Base-by-base conservation (phyloP, 2,797 vertebrate genomes). In the Discoglossus pictus region DNA sequence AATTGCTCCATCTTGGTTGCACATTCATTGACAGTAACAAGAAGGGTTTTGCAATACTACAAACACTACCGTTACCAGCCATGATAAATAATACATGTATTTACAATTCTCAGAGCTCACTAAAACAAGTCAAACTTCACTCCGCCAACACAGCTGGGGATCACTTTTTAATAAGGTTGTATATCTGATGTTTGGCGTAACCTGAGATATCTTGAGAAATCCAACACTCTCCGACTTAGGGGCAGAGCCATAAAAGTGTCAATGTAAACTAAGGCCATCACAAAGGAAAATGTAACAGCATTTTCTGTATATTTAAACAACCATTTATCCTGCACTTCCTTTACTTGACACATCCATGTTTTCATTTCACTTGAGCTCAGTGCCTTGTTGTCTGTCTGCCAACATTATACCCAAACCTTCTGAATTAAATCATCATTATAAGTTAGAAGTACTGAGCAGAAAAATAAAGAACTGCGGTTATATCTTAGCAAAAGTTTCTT, bases 151-250 rank as follows among this genome's bases (percentile, higher is more conserved):
- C 9, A 69, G 27, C 1, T 48, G 40, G 17, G 50, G 35, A 1
- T 76, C 25, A 68, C 42, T 59, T 17, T 60, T 36, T 53, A 69
- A 48, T 9, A 11, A 44, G 23, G 65, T 72, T 24, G 8, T 12
- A 1, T 21, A 40, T 69, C 31, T 73, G 65, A 60, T 11, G 2
- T 0, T 4, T 2, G 1, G n/a, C 2, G 8, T 72, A 35, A 65
- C 31, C 40, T 35, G 54, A 69, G 48, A 77, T 42, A 63, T 55
- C 50, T 27, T 20, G 70, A 43, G 58, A 75, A 81, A 58, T 51
- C 4, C 18, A 66, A 23, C 18, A 47, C 17, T 38, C 6, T 63
- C n/a, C 53, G 24, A 73, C 27, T 61, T 51, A 75, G 52, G 53
- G 21, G 3, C 35, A 65, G 48, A 16, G 8, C 65, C 42, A 48